These are phyloP conservation scores for Anthoscopus minutus DNA, from an alignment of 2,113 vertebrate genomes.

Conservation along the genomic window DNA sequence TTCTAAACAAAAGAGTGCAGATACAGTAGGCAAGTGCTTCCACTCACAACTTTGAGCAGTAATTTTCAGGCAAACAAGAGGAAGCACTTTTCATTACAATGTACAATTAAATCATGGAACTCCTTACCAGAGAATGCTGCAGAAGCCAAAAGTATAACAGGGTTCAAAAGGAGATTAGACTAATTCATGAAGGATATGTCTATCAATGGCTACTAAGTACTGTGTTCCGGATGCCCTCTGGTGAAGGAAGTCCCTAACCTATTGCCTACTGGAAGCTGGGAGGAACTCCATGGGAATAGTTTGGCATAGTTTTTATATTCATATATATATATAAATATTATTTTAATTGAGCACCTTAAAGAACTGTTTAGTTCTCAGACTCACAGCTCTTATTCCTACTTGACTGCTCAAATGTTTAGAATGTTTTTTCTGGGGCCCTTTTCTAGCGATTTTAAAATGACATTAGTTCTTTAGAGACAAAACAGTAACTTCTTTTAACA, in stretches of 20 bases:
- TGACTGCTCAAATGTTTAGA: neutral
- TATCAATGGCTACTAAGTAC: constrained; percentile 19
- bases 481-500: constrained; percentile 22
- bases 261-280: neutral
- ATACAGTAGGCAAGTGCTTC: neutral
- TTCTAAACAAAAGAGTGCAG: neutral
- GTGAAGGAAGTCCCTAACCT: neutral
- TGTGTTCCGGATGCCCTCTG: constrained; percentile 11
- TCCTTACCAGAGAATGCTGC: constrained; percentile 38
- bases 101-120: constrained; percentile 24
- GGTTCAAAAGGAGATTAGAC: constrained; percentile 30
- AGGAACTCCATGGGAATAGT: neutral
- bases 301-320: neutral
- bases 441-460: neutral
- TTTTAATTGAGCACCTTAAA: neutral
- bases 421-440: neutral
- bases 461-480: neutral
- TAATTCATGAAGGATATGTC: constrained; percentile 46
- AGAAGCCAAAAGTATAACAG: constrained; percentile 19
- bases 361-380: neutral
- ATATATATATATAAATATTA: neutral
- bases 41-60: neutral
- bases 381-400: neutral
- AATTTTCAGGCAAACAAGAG: constrained; percentile 39
- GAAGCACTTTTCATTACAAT: constrained; percentile 35